Base-by-base conservation (phyloP, 2,113 vertebrate genomes). In the Sinocyclocheilus grahami region DNA sequence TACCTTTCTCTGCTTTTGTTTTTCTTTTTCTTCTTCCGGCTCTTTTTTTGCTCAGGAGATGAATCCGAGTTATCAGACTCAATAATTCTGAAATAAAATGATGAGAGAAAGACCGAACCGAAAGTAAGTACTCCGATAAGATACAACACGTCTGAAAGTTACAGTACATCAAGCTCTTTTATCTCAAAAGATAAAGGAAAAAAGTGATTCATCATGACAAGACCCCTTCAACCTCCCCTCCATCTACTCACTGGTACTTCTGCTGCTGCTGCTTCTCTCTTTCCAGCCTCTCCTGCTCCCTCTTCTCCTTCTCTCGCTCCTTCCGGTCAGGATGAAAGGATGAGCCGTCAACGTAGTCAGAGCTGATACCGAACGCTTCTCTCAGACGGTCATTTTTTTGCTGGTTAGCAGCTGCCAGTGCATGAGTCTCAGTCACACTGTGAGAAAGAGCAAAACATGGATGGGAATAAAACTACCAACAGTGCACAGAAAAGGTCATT, bases 21-120 rank as follows among this genome's bases (percentile, higher is more conserved):
- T 93, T 97, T 98, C 94, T 97, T 97, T 58, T 90, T 94, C 86
- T 97, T 98, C 93, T 97, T 97, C n/a, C 96, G 95, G 85, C 96
- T 96, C 82, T 91, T 92, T 75, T 95, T 95, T 83, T 92, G 93
- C n/a, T 96, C 94, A 3, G 96, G 95, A 74, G 95, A 95, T 37
- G 96, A 96, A 30, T 95, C 94, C 0, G 97, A 96, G 24, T 95
- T 92, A 0, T 95, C 96, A 0, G 96, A 96, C 69, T 94, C 94
- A n/a, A 97, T 93, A 88, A 97, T 92, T 80, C 97, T 97, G 86
- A 30, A 63, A 58, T 3, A 42, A 78, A 58, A 78, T n/a, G 1
- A 27, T 46, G 42, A 75, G 39, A 8, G 12, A 51, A 3, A 24
- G 22, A 75, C 20, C 46, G 39, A 75, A 75, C 20, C 46, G 5